Conservation (phyloP, 2,888 invertebrate species). For the Andricus curvator region DNA sequence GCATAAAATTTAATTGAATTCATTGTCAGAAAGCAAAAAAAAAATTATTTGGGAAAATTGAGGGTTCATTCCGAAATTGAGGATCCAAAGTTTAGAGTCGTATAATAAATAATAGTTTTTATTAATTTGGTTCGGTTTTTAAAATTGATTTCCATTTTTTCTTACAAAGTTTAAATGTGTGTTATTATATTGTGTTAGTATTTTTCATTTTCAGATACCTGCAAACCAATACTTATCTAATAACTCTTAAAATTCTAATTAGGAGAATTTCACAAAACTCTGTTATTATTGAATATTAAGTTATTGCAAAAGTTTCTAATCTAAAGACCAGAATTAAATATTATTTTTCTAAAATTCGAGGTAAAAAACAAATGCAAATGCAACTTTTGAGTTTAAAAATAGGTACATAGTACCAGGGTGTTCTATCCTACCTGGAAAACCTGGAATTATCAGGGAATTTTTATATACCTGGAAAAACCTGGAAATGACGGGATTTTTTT, state of each 20-base stretch:
- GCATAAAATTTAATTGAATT: constrained; percentile 59
- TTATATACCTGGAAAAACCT: too few relatives aligned
- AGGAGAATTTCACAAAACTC: background rate
- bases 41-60: too few relatives aligned
- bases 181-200: background rate
- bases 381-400: constrained; percentile 23
- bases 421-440: too few relatives aligned
- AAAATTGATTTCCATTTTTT: too few relatives aligned
- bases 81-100: too few relatives aligned
- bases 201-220: background rate
- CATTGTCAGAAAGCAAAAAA: constrained; percentile 46
- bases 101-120: too few relatives aligned
- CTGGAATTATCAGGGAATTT: too few relatives aligned
- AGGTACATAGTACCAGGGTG: constrained; percentile 12
- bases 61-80: too few relatives aligned
- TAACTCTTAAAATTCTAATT: constrained; percentile 1
- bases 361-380: background rate
- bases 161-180: too few relatives aligned
- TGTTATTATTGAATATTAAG: constrained; percentile 13
- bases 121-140: too few relatives aligned
- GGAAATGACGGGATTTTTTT: too few relatives aligned
- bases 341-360: constrained; percentile 1
- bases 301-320: background rate
- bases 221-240: background rate
- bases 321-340: background rate